A percentile compares a stretch with the other conserved stretches of the same genome.
phyloP scores from a whole-genome alignment of 1,140 invertebrate species.

The fruit fly (Drosophila melanogaster) region Release_6_plus_ISO1_MT NT_033779.5:12252001-12252500 shows the following conservation, averaged over 20 bases:
- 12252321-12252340: constrained; percentile 21
- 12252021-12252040: no score
- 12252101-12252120: background rate
- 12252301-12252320: constrained; percentile 52
- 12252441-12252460: constrained; percentile 7
- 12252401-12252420: constrained; percentile 23
- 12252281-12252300: constrained; percentile 24
- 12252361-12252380: constrained; percentile 80
- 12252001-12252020: no score
- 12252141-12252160: background rate
- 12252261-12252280: background rate
- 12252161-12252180: background rate
- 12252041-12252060: no score
- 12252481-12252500: constrained; percentile 59
- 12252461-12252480: constrained; percentile 22
- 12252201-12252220: background rate
- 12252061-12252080: no score
- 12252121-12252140: background rate
- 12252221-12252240: constrained; percentile 14
- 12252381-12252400: constrained; percentile 79
- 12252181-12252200: constrained; percentile 22
- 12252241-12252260: constrained; percentile 18
- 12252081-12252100: constrained; percentile 1
- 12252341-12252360: constrained; percentile 70
- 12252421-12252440: constrained; percentile 10